A percentile compares a stretch with the other conserved stretches of the same genome.
These are phyloP conservation scores for Augiades crinisus DNA, from an alignment of 2,888 invertebrate species.

Conservation along the genomic window DNA sequence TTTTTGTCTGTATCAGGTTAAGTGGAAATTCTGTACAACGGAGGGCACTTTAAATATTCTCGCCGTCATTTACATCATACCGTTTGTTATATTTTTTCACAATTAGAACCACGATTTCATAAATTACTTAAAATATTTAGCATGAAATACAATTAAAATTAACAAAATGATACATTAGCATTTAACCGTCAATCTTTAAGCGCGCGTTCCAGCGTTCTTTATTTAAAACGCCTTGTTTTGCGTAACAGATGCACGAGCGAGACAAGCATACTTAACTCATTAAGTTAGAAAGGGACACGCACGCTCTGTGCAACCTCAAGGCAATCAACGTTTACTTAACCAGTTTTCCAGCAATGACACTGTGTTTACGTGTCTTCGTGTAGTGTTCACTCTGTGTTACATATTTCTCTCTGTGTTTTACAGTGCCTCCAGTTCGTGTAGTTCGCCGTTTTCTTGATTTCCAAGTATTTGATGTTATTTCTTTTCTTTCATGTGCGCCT, in stretches of 20 bases:
- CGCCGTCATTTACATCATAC: no score
- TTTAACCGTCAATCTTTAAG: slow-evolving; percentile 41
- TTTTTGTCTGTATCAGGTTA: no score
- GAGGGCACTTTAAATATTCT: no score
- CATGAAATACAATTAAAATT: slow-evolving; percentile 16
- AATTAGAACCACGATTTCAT: no score
- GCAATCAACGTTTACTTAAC: slow-evolving; percentile 73
- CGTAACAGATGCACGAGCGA: slow-evolving; percentile 45
- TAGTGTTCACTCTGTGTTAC: slow-evolving; percentile 20
- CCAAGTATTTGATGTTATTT: slow-evolving; percentile 56
- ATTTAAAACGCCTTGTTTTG: slow-evolving; percentile 41
- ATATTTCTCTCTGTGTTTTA: slow-evolving; percentile 38
- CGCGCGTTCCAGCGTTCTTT: slow-evolving; percentile 53
- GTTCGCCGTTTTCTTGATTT: slow-evolving; percentile 61
- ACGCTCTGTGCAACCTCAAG: slow-evolving; percentile 60
- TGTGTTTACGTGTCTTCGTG: slow-evolving; percentile 35
- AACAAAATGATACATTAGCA: slow-evolving; percentile 37
- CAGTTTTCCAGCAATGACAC: slow-evolving; percentile 59
- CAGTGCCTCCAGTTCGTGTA: slow-evolving; percentile 31
- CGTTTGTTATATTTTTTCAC: no score
- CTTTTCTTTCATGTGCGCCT: slow-evolving; percentile 57
- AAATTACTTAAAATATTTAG: neutral
- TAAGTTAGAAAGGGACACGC: slow-evolving; percentile 42
- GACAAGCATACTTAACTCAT: slow-evolving; percentile 39
- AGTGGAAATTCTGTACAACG: no score